Conservation (phyloP, 2,113 vertebrate genomes). For the Azemiops feae region DNA sequence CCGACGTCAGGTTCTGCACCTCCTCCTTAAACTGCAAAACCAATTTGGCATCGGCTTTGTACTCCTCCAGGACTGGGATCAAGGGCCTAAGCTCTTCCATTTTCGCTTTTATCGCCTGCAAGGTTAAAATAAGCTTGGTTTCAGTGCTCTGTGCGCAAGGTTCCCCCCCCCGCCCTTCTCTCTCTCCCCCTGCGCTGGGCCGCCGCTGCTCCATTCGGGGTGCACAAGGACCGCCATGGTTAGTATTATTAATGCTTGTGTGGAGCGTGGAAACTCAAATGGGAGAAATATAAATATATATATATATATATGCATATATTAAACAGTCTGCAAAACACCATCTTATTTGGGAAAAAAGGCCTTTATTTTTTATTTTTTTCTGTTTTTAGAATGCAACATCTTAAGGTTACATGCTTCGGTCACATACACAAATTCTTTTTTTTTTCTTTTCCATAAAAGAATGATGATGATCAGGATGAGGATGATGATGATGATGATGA, state of each 20-base stretch:
- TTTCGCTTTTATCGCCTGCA: slow-evolving; percentile 99
- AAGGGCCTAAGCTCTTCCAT: slow-evolving; percentile 99
- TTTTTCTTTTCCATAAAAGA: slow-evolving; percentile 69
- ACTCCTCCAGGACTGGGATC: slow-evolving; percentile 99
- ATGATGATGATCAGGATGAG: slow-evolving; percentile 71
- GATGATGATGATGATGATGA: slow-evolving; percentile 63
- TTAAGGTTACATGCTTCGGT: slow-evolving; percentile 98
- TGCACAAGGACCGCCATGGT: slow-evolving; percentile 51
- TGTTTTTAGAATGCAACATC: slow-evolving; percentile 93
- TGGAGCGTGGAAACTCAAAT: slow-evolving; percentile 47
- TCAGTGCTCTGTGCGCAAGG: slow-evolving; percentile 90
- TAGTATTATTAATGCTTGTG: slow-evolving; percentile 29
- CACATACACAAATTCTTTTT: slow-evolving; percentile 97
- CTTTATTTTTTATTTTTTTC: slow-evolving; percentile 91
- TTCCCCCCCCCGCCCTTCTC: slow-evolving; percentile 71
- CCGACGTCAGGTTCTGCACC: slow-evolving; percentile 99
- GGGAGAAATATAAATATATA: neutral
- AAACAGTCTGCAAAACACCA: slow-evolving; percentile 94
- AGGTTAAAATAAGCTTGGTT: slow-evolving; percentile 97
- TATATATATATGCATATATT: slow-evolving; percentile 33
- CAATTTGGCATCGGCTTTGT: slow-evolving; percentile 99
- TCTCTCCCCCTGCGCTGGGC: slow-evolving; percentile 61
- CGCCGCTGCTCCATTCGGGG: slow-evolving; percentile 59
- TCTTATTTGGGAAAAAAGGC: slow-evolving; percentile 95
- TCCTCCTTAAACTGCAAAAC: slow-evolving; percentile 99